Percentiles rank a stretch among this genome's conserved stretches.
These are phyloP conservation scores for Epinephelus moara DNA, from an alignment of 2,113 vertebrate species.

Conservation along the genomic window DNA sequence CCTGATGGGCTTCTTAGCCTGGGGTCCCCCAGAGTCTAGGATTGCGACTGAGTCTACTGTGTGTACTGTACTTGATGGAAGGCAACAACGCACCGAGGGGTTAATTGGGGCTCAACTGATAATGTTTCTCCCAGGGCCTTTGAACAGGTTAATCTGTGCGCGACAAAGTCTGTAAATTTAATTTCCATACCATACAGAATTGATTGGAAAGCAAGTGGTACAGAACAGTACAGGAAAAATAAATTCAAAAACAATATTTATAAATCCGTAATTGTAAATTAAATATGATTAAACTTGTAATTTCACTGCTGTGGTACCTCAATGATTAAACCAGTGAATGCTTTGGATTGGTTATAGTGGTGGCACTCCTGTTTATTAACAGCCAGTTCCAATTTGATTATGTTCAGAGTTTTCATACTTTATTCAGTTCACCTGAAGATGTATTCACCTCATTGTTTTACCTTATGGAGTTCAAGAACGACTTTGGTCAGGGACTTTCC, in stretches of 20 bases:
- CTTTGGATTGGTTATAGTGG: too few relatives aligned
- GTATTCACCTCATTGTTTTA: background rate
- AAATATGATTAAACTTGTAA: background rate
- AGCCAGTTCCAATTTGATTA: background rate
- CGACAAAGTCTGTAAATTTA: background rate
- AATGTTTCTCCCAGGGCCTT: background rate
- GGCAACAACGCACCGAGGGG: constrained; percentile 9
- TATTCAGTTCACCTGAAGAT: background rate
- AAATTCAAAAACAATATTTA: background rate
- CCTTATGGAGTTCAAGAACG: background rate
- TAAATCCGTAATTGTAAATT: background rate
- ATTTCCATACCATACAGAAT: background rate
- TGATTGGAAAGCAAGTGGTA: background rate
- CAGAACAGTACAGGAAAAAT: background rate
- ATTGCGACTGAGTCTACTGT: too few relatives aligned
- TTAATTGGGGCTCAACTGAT: constrained; percentile 8
- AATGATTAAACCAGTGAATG: background rate
- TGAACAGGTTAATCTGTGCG: constrained; percentile 22
- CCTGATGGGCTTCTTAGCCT: too few relatives aligned
- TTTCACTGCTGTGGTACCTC: background rate
- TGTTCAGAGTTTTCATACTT: background rate
- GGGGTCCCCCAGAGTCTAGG: too few relatives aligned
- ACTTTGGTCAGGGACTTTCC: background rate
- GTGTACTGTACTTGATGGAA: background rate
- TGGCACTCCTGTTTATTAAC: background rate